Conservation (phyloP, 2,113 vertebrate genomes). For the Zeus faber region DNA sequence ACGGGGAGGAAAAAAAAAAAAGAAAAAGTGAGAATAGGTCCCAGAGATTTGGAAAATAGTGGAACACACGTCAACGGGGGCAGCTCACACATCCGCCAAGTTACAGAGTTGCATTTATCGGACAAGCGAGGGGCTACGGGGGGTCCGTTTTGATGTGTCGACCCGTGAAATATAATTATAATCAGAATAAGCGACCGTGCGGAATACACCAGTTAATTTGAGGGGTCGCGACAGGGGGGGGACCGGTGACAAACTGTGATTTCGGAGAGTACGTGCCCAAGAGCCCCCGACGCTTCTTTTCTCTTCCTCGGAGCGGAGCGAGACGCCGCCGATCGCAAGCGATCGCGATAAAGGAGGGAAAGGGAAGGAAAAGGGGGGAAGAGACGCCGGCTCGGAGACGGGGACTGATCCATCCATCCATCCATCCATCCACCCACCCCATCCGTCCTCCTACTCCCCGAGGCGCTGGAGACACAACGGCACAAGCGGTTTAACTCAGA, state of each 20-base stretch:
- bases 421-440: too few relatives aligned
- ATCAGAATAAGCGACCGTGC: too few relatives aligned
- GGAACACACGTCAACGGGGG: too few relatives aligned
- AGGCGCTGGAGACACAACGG: constrained; percentile 54
- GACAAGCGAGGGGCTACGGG: too few relatives aligned
- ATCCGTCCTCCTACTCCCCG: constrained; percentile 35
- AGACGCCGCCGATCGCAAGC: background rate
- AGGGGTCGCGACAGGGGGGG: constrained; percentile 8
- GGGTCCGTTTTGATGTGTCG: too few relatives aligned
- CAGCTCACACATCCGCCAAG: constrained; percentile 6
- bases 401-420: too few relatives aligned
- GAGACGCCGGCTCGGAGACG: constrained; percentile 53
- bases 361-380: constrained; percentile 3
- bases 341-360: background rate
- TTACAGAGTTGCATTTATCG: constrained; percentile 11
- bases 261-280: constrained; percentile 16
- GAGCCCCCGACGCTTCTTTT: constrained; percentile 17
- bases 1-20: too few relatives aligned
- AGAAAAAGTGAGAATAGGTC: too few relatives aligned
- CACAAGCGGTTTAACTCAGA: too few relatives aligned
- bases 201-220: constrained; percentile 20
- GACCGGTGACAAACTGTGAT: constrained; percentile 27
- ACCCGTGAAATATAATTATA: too few relatives aligned
- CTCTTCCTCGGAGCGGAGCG: constrained; percentile 14
- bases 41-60: background rate